Evolutionary conservation across 2,888 invertebrate species (phyloP), one percentile per base, ranked within the genome.

Genomic region (Kryphioiulus occultus): DNA sequence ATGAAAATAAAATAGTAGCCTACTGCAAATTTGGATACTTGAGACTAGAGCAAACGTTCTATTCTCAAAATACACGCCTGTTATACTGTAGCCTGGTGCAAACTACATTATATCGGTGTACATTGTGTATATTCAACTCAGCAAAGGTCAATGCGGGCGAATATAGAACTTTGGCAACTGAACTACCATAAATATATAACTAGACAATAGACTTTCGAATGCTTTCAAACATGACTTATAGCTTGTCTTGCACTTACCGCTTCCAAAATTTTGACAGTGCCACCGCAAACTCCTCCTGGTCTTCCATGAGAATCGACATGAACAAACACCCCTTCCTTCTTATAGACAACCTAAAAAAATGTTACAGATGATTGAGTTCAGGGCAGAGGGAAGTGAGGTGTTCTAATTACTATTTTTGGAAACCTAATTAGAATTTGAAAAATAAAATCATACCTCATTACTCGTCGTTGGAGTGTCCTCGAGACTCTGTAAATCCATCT

Each of bases 261-360:
- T 85, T 88, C 87, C 30, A 84, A 17, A 30, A 88, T 44, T 35
- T 30, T 30, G 32, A 87, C 32, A 26, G 39, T 59, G 9, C 88
- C 88, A 32, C 82, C 86, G 15, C 22, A 17, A 32, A 87, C n/a
- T n/a, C 53, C 47, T 30, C 83, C 59, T 19, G 86, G 39, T 87
- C 42, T 78, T 32, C 78, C 35, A 15, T 85, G 87, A 1, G 53
- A 32, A 26, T 68, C 68, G 39, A 42, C 35, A 19, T 88, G 53
- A 9, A 88, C 83, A 85, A 88, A 88, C 26, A 88, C 85, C 10
- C 88, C 88, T 9, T 86, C 86, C 19, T 86, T 86, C 22, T 86
- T 87, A 39, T 88, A 88, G 15, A 88, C 47, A 42, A 88, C 42
- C 87, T 88, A 59, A 4, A 85, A 88, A 10, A 17, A 15, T 1